Evolutionary conservation across 2,113 vertebrate genomes (phyloP).

Genomic region (Tachycineta bicolor): DNA sequence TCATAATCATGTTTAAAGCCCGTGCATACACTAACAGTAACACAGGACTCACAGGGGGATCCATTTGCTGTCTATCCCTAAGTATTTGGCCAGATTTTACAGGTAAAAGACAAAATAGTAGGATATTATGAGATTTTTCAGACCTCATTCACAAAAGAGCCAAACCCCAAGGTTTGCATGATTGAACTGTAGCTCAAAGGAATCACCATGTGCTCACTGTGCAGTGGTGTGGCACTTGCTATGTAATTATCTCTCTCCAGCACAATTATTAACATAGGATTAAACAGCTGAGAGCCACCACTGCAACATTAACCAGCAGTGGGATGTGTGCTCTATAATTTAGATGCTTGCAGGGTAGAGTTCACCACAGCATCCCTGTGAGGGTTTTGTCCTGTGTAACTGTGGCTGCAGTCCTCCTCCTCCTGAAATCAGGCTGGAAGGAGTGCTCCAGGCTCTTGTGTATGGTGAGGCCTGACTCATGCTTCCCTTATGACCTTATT

Average conservation of each 20-base stretch:
- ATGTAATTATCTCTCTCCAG: neutral
- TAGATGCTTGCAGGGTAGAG: neutral
- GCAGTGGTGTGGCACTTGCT: neutral
- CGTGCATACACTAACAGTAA: accelerated
- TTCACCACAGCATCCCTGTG: neutral
- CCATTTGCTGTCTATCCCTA: neutral
- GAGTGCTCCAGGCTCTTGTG: neutral
- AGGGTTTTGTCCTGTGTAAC: neutral
- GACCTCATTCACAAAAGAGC: neutral
- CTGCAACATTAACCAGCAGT: neutral
- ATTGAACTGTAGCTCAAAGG: neutral
- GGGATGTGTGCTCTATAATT: neutral
- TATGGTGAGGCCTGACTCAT: neutral
- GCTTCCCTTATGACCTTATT: neutral
- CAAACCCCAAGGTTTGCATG: neutral
- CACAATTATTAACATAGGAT: slow-evolving; percentile 17
- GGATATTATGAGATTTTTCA: neutral
- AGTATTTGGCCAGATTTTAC: neutral
- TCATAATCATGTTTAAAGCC: neutral
- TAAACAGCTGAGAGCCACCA: neutral
- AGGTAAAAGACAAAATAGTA: neutral
- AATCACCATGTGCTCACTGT: neutral
- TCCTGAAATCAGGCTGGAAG: neutral
- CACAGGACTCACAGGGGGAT: neutral
- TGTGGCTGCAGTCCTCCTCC: neutral